Conservation (phyloP, 35 echinoderm and acorn worm genomes). For the Heliocidaris tuberculata region DNA sequence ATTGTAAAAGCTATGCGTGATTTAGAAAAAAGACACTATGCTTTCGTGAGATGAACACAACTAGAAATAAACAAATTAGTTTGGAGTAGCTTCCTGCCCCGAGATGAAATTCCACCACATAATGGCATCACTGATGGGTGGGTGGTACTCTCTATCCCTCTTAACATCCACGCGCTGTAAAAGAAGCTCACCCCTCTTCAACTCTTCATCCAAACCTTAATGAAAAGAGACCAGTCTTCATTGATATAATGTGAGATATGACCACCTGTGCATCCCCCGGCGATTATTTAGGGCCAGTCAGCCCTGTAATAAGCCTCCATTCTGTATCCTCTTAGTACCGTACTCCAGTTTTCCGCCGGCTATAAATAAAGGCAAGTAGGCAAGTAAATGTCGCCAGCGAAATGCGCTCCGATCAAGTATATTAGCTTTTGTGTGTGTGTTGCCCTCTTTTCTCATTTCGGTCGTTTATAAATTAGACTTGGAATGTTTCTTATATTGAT, state of each 20-base stretch:
- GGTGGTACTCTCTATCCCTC: background rate
- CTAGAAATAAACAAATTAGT: too few species aligned
- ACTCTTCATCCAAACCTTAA: background rate
- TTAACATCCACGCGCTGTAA: background rate
- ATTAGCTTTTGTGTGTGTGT: background rate
- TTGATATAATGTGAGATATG: background rate
- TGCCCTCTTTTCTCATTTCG: background rate
- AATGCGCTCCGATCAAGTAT: background rate
- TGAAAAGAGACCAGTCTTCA: constrained; percentile 10
- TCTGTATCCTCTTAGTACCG: background rate
- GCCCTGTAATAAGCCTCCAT: background rate
- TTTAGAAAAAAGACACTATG: too few species aligned
- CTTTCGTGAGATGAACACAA: too few species aligned
- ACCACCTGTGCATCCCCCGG: background rate
- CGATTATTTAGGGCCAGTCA: background rate
- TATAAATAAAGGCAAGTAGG: background rate
- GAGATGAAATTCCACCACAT: too few species aligned
- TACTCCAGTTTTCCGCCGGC: background rate
- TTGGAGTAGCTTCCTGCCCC: too few species aligned
- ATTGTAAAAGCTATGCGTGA: too few species aligned
- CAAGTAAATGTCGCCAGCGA: background rate
- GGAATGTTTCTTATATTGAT: background rate
- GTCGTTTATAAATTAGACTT: background rate
- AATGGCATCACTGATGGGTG: background rate
- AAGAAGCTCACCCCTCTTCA: background rate